Evolutionary conservation across 2,113 vertebrate genomes (phyloP).

Genomic region (Peromyscus leucopus): DNA sequence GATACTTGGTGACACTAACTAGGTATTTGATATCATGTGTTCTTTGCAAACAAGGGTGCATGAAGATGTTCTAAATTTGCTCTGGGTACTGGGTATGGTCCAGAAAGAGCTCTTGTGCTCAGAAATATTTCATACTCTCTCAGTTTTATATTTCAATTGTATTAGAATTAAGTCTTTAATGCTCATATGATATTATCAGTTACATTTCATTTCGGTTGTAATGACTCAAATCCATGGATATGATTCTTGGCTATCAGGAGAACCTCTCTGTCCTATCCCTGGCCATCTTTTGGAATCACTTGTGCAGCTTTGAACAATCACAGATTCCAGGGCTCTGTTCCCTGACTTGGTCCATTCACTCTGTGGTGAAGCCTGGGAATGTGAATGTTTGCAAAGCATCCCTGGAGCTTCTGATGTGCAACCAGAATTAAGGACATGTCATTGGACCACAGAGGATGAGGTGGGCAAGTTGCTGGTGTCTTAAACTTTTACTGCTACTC

Average conservation of each 20-base stretch:
- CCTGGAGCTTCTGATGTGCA: neutral
- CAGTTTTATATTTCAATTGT: slow-evolving; percentile 41
- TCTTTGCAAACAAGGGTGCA: neutral
- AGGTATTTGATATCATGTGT: neutral
- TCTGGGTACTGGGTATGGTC: neutral
- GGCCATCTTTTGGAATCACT: neutral
- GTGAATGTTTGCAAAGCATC: neutral
- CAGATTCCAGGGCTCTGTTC: neutral
- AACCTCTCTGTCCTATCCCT: neutral
- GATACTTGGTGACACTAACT: neutral
- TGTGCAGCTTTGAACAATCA: neutral
- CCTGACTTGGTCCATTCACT: neutral
- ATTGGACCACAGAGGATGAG: neutral
- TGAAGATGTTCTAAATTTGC: neutral
- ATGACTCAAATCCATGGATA: neutral
- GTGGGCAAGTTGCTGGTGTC: neutral
- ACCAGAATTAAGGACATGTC: neutral
- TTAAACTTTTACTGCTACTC: neutral
- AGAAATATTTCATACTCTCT: neutral
- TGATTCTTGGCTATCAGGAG: neutral
- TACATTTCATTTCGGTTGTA: slow-evolving; percentile 38
- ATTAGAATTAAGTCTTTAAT: slow-evolving; percentile 50
- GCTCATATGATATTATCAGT: slow-evolving; percentile 55
- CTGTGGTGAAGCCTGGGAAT: neutral
- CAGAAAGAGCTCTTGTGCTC: neutral